These are phyloP conservation scores for Zosterops pallidus DNA, from an alignment of 2,113 vertebrate species.

Conservation along the genomic window DNA sequence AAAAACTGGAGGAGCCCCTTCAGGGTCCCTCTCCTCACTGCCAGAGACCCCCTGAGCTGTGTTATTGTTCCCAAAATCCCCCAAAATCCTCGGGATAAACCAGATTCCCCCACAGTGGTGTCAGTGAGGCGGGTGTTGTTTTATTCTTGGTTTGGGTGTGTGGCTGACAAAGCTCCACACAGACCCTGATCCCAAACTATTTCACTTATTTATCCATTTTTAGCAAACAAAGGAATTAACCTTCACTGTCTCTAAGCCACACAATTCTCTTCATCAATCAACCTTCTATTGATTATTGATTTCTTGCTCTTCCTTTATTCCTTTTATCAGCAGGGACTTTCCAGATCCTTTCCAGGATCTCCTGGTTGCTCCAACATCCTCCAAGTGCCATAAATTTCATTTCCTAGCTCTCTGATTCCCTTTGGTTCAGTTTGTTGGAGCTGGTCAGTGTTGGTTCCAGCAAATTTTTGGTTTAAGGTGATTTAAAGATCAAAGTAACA, in stretches of 20 bases:
- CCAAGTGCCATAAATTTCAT: not conserved
- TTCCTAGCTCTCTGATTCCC: not conserved
- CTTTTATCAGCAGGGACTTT: not conserved
- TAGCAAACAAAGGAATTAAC: not conserved
- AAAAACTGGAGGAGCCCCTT: not conserved
- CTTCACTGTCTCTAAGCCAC: not conserved
- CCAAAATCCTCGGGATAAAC: not conserved
- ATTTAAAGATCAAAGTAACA: not conserved
- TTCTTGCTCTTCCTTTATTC: not conserved
- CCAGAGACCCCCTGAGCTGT: not conserved
- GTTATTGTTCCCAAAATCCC: not conserved
- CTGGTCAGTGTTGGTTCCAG: not conserved
- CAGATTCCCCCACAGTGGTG: not conserved
- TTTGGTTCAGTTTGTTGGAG: not conserved
- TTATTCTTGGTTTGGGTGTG: not conserved
- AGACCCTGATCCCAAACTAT: accelerated
- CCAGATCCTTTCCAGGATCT: not conserved
- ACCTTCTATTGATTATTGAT: not conserved
- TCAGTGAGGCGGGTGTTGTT: not conserved
- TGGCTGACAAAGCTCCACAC: not conserved
- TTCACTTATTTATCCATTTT: not conserved
- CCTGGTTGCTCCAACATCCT: not conserved
- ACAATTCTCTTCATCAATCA: not conserved
- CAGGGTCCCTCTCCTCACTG: not conserved
- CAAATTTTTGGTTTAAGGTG: not conserved